Conservation (phyloP, 1,140 invertebrate genomes). For the Drosophila sp. region DNA sequence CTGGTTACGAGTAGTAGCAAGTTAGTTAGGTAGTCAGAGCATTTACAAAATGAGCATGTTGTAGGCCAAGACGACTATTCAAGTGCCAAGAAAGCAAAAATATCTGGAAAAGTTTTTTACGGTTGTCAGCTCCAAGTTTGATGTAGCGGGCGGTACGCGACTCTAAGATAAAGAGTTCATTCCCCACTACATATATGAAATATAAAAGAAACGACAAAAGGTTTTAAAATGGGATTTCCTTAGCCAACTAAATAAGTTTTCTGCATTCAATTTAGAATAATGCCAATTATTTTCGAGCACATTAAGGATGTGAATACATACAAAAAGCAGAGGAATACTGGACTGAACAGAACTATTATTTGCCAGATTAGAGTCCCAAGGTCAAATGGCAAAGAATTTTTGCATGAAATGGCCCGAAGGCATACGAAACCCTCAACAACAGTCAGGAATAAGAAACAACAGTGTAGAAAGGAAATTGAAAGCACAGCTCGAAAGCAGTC, state of each 20-base stretch:
- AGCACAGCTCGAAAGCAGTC: slow-evolving; percentile 36
- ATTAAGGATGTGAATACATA: no score
- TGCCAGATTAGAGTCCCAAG: slow-evolving; percentile 69
- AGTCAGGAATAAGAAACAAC: slow-evolving; percentile 39
- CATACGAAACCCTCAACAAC: slow-evolving; percentile 35
- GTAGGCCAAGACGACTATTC: slow-evolving; percentile 39
- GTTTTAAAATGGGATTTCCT: no score
- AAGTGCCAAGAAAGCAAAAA: slow-evolving; percentile 44
- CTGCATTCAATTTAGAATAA: no score
- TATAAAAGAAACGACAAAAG: no score
- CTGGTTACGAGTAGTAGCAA: neutral
- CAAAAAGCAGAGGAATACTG: neutral
- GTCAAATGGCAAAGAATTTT: slow-evolving; percentile 62
- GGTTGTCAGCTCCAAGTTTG: neutral
- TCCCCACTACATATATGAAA: no score
- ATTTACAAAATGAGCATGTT: slow-evolving; percentile 63
- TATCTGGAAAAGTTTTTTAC: slow-evolving; percentile 34
- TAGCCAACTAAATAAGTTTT: no score
- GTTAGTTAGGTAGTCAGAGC: slow-evolving; percentile 19
- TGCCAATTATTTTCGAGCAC: no score
- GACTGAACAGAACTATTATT: slow-evolving; percentile 76
- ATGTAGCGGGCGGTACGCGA: no score
- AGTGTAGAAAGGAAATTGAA: slow-evolving; percentile 48
- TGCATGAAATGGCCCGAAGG: slow-evolving; percentile 51
- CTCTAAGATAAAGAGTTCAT: no score